Base-by-base conservation (phyloP, 1,140 invertebrate genomes). In the Sarcophaga peregrina region DNA sequence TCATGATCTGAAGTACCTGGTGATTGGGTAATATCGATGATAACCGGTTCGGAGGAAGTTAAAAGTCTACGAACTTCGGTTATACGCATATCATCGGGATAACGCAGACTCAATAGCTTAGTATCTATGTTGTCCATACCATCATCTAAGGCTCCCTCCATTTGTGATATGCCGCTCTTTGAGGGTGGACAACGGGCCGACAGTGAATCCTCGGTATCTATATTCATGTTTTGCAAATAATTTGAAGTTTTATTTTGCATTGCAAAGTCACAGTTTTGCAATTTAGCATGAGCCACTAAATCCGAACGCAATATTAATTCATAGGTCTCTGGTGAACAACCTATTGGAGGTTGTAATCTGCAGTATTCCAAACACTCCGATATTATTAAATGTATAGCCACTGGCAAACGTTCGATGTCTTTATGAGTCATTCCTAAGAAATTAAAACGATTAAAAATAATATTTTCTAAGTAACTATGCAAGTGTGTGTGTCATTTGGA, bases 1-100 rank as follows among this genome's bases (percentile, higher is more conserved):
- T 99, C 97, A 91, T 99, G 98, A 91, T 99, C 98, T 52, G 96
- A 97, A 8, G 98, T 96, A 83, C 98, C 97, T 0, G 97, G 96
- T 84, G 96, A 93, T 90, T 99, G 98, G 0, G 94, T 93, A 15
- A 99, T 92, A 74, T 95, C 93, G 76, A 99, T 96, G 52, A 93
- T 93, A 3, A 98, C 96, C 0, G 98, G 97, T 83, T 95, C 94
- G 0, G 97, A 96, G 0, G 97, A 98, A 88, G 96, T 95, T 0
- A 99, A 91, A 82, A 98, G 92, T 82, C 94, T 93, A 82, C 95
- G 93, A 5, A 97, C 95, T 92, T 99, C 97, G 50, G 94, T 92
- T 74, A 98, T 93, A 82, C 98, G 93, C 85, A 94, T 92, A 85
- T 95, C 93, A 87, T 95, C 93, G 25, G 93, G 93, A 86, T 95